Percentiles rank a stretch among this genome's conserved stretches.
These are phyloP conservation scores for Acanthosepion pharaonis DNA, from an alignment of 2,888 invertebrate species.

Conservation along the genomic window DNA sequence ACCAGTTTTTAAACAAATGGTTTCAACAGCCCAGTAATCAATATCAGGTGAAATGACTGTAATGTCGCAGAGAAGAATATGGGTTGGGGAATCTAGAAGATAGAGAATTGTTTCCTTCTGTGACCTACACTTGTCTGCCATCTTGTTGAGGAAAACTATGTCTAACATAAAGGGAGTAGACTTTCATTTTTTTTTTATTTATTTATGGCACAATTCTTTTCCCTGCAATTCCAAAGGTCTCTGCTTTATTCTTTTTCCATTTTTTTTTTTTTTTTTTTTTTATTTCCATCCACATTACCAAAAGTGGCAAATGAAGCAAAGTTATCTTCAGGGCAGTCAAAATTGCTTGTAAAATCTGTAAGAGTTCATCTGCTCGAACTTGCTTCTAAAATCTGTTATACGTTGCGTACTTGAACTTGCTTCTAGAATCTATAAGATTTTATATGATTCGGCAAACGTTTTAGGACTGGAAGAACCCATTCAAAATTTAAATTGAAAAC, in stretches of 20 bases:
- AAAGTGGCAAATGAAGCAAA: too few species aligned
- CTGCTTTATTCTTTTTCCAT: not conserved
- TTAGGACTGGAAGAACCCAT: too few species aligned
- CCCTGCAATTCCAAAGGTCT: not conserved
- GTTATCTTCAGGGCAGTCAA: too few species aligned
- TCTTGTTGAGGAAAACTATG: not conserved
- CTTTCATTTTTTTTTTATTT: not conserved
- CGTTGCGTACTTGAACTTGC: too few species aligned
- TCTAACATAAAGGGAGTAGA: not conserved
- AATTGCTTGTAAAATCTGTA: too few species aligned
- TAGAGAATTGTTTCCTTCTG: not conserved
- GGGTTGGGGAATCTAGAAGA: not conserved
- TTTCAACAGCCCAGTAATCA: slow-evolving; percentile 33
- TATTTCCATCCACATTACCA: too few species aligned
- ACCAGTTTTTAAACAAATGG: not conserved
- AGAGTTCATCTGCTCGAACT: too few species aligned
- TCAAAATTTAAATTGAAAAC: too few species aligned
- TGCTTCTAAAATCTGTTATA: too few species aligned
- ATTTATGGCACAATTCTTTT: not conserved
- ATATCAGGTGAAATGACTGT: not conserved
- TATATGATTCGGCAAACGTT: too few species aligned
- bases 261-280: not conserved
- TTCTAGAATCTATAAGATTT: too few species aligned
- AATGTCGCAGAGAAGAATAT: not conserved
- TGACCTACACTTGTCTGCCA: slow-evolving; percentile 5